These are phyloP conservation scores for Semicossyphus pulcher DNA, from an alignment of 2,113 vertebrate species.

Conservation along the genomic window DNA sequence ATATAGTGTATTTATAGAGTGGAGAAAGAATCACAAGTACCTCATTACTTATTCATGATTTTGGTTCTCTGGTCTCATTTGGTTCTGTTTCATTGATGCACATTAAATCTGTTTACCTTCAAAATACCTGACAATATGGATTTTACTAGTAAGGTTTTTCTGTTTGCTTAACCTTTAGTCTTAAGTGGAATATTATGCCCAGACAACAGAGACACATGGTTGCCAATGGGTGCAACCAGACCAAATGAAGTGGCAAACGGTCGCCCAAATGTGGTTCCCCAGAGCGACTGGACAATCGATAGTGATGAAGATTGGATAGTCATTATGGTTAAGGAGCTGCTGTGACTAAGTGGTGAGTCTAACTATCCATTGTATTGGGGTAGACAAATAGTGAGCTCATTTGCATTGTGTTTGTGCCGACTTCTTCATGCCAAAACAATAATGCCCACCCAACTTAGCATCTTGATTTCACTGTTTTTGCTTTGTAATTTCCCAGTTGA, in stretches of 20 bases:
- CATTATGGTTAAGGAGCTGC: slow-evolving; percentile 31
- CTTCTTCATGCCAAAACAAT: background rate
- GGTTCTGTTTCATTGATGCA: too few species aligned
- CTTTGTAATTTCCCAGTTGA: too few species aligned
- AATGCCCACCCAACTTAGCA: background rate
- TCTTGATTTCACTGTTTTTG: too few species aligned
- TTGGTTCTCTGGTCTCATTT: too few species aligned
- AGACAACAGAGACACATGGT: background rate
- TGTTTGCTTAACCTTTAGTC: too few species aligned
- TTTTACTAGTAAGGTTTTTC: too few species aligned
- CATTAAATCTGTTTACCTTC: background rate
- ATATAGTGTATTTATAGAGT: too few species aligned
- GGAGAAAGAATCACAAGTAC: too few species aligned
- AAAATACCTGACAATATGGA: too few species aligned
- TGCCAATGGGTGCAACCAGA: background rate
- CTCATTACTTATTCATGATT: too few species aligned
- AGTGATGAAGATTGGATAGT: slow-evolving; percentile 23
- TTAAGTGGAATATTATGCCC: too few species aligned
- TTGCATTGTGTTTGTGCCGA: background rate
- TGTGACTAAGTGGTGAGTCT: slow-evolving; percentile 19
- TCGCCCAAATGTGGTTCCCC: slow-evolving; percentile 19
- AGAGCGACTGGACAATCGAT: slow-evolving; percentile 24
- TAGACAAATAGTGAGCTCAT: background rate
- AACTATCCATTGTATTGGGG: background rate
- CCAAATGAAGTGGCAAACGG: slow-evolving; percentile 27